Evolutionary conservation across 2,888 invertebrate species (phyloP).

Genomic region (Tachina lurida): DNA sequence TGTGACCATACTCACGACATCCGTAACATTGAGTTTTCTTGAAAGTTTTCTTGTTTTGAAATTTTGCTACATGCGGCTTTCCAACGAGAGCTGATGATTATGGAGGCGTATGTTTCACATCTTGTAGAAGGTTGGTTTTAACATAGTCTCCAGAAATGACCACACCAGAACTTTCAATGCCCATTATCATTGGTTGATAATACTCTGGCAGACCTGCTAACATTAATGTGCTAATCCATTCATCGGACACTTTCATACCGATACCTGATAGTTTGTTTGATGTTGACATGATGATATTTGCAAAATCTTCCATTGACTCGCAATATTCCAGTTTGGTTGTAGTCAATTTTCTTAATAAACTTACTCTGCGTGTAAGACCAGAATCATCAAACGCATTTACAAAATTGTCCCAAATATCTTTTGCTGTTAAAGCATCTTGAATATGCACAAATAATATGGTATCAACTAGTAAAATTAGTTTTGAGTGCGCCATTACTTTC

Average conservation of each 20-base stretch:
- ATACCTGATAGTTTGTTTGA: no score
- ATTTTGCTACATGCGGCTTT: background rate
- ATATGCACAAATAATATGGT: background rate
- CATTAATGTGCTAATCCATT: no score
- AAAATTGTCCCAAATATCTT: background rate
- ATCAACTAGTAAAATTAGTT: conserved; percentile 1
- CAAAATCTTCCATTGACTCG: background rate
- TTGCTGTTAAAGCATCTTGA: conserved; percentile 7
- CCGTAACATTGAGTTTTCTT: background rate
- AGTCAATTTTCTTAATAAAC: conserved; percentile 15
- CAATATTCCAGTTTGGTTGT: background rate
- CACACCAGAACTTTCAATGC: no score
- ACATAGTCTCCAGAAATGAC: no score
- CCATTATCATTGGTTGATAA: no score
- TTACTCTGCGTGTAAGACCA: conserved; percentile 27
- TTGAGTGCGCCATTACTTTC: background rate
- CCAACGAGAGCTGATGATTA: conserved; percentile 1
- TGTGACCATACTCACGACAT: conserved; percentile 14
- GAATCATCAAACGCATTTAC: conserved; percentile 17
- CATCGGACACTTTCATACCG: no score
- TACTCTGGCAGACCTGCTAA: no score
- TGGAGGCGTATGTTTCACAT: no score
- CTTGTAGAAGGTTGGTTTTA: no score
- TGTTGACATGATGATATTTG: no score
- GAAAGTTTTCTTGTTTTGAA: conserved; percentile 5